Conservation (phyloP, 92 coral and sea anemone genomes). For the Scolanthus callimorphus region DNA sequence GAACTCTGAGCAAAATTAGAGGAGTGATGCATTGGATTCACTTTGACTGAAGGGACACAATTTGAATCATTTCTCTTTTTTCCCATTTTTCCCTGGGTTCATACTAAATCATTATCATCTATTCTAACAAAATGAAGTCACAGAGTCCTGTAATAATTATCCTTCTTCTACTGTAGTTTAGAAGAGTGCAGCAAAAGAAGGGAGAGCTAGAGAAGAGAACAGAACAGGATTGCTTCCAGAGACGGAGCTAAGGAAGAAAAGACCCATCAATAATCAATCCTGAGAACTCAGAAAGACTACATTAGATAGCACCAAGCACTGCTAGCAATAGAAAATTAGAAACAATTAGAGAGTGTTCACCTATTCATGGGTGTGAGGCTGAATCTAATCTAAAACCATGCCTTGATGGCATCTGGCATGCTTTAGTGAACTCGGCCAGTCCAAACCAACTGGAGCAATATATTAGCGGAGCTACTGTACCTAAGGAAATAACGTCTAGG, state of each 20-base stretch:
- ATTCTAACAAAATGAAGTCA: too few relatives aligned
- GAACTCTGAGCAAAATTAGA: too few relatives aligned
- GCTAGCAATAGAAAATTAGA: constrained; percentile 29
- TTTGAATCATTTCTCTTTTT: too few relatives aligned
- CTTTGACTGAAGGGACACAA: too few relatives aligned
- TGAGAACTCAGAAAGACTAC: constrained; percentile 27
- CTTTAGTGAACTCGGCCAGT: constrained; percentile 17
- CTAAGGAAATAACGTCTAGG: too few relatives aligned
- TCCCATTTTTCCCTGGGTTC: too few relatives aligned
- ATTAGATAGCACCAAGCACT: constrained; percentile 12
- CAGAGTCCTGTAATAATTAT: too few relatives aligned
- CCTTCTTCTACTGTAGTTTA: neutral
- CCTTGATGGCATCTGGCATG: too few relatives aligned
- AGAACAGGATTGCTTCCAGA: neutral
- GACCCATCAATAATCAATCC: constrained; percentile 22
- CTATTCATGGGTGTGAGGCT: constrained; percentile 28
- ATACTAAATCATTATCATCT: too few relatives aligned
- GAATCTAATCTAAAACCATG: constrained; percentile 25
- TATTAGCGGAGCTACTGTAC: neutral
- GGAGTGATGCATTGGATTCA: too few relatives aligned
- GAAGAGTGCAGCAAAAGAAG: neutral
- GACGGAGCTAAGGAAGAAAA: too few relatives aligned
- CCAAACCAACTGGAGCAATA: neutral
- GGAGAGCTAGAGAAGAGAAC: neutral
- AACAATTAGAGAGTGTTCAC: constrained; percentile 32